Evolutionary conservation across 2,797 vertebrate genomes (phyloP), one percentile per base, ranked within the genome.

Genomic region (Arctocebus calabarensis): DNA sequence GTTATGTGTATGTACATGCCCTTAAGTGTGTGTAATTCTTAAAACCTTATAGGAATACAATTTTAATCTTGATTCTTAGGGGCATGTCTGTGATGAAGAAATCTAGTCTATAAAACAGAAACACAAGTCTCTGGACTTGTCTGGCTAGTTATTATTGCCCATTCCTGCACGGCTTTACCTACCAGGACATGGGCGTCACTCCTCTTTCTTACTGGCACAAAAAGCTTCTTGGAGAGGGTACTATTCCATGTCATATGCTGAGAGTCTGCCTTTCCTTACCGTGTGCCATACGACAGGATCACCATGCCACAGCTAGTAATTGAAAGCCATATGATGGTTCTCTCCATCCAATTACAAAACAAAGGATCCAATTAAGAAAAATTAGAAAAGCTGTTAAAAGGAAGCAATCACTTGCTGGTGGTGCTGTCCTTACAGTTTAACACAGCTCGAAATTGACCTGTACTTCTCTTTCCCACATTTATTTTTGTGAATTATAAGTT

Each of bases 341-440:
- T 93, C 87, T 57, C 94, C 79, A 90, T 95, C 94, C 97, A 97
- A 96, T 97, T 97, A 97, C 96, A 97, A 98, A 96, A 97, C 97
- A 98, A 98, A 98, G 84, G 87, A 95, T 97, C 96, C 97, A 97
- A 97, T 98, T 97, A 98, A 96, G 96, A 96, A 94, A 96, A 97
- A 97, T 95, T 94, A 96, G 94, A 95, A 96, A 96, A 97, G 96
- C 97, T 97, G 95, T 97, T 97, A 96, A 94, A 94, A 96, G 91
- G 87, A 93, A 96, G 96, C 92, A 96, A 91, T 96, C 96, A 93
- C 77, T 97, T 97, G 97, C 95, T 96, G 97, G 90, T 85, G 68
- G 55, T 88, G 81, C 94, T 94, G 70, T 97, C 95, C 96, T 96
- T 95, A 77, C 78, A 96, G 97, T 94, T 97, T 85, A 98, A 93